phyloP scores from a whole-genome alignment of 2,113 vertebrate genomes.

The Ophiodon elongatus region DNA sequence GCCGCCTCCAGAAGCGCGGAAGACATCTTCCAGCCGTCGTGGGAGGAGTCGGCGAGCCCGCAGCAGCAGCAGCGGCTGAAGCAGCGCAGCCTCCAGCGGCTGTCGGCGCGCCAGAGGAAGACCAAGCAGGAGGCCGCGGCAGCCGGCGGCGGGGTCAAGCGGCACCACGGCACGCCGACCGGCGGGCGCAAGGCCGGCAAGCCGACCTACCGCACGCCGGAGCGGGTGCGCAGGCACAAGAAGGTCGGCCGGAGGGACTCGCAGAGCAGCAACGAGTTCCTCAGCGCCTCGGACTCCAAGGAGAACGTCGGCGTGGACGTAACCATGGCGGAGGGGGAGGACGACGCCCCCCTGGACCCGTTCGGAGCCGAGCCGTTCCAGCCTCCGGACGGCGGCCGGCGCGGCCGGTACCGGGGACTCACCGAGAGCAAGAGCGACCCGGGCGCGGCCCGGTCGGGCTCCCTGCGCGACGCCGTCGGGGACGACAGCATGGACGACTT shows the following conservation, averaged over 20 bases:
- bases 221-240: conserved; percentile 90
- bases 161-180: conserved; percentile 93
- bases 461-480: conserved; percentile 77
- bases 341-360: conserved; percentile 89
- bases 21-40: conserved; percentile 88
- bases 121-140: conserved; percentile 88
- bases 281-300: conserved; percentile 94
- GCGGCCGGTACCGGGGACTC: conserved; percentile 86
- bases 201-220: conserved; percentile 91
- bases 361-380: conserved; percentile 96
- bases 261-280: conserved; percentile 96
- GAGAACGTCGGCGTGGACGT: conserved; percentile 92
- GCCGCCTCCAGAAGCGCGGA: conserved; percentile 82
- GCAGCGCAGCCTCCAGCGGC: conserved; percentile 93
- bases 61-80: conserved; percentile 91
- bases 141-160: conserved; percentile 88
- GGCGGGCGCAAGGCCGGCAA: conserved; percentile 88
- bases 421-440: conserved; percentile 84
- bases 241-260: conserved; percentile 93
- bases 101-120: conserved; percentile 92
- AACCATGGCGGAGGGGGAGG: conserved; percentile 86
- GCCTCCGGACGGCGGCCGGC: conserved; percentile 85
- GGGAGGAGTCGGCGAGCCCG: conserved; percentile 87
- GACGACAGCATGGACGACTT: conserved; percentile 93
- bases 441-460: conserved; percentile 76